A percentile compares a stretch with the other conserved stretches of the same genome.
Evolutionary conservation across 2,113 vertebrate genomes (phyloP).

Genomic region (Columbina picui): DNA sequence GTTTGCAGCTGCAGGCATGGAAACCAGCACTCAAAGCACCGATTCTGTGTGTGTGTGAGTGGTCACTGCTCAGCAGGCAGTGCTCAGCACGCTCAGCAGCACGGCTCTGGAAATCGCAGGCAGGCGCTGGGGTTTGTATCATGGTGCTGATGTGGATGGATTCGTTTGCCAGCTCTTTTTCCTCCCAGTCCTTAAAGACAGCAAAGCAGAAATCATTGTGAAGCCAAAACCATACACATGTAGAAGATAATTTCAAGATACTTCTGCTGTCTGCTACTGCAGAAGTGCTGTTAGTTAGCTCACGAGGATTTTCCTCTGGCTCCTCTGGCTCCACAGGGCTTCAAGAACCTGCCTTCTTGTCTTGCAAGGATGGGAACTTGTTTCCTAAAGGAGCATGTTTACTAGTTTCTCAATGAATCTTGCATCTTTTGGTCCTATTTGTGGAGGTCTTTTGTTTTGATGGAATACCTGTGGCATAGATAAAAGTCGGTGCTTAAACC

Average conservation of each 20-base stretch:
- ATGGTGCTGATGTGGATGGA: not conserved
- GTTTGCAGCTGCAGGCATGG: not conserved
- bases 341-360: not conserved
- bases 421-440: not conserved
- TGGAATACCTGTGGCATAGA: not conserved
- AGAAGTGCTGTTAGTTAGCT: not conserved
- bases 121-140: not conserved
- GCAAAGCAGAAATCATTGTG: not conserved
- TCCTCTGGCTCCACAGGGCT: not conserved
- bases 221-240: not conserved
- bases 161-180: not conserved
- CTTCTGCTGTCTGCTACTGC: not conserved
- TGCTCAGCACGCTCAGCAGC: not conserved
- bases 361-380: not conserved
- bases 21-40: not conserved
- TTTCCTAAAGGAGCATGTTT: not conserved
- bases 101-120: not conserved
- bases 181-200: not conserved
- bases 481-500: not conserved
- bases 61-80: not conserved
- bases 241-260: not conserved
- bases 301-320: not conserved
- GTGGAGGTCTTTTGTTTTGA: not conserved
- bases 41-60: not conserved
- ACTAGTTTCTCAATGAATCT: not conserved